Evolutionary conservation across 1,140 invertebrate genomes (phyloP), one percentile per base, ranked within the genome.

Genomic region (Bombus vancouverensis): DNA sequence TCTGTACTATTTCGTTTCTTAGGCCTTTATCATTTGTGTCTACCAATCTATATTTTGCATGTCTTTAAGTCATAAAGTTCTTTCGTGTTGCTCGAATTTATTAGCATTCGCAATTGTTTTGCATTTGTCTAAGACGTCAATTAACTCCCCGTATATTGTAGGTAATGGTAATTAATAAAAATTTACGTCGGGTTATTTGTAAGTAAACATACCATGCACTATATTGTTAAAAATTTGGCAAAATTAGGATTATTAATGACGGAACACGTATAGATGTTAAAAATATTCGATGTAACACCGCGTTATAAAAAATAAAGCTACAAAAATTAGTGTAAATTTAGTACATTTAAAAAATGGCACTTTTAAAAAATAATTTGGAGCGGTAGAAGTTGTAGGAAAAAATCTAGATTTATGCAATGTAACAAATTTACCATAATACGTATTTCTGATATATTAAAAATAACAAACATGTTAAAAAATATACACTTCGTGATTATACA

Each of bases 1-100:
- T 78, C 42, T 53, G 44, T n/a, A 59, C 65, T 53, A 68, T 68
- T 57, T 10, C 28, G 18, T 83, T 37, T 39, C 53, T 80, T 66
- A 71, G 39, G 42, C 62, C 81, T 53, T 34, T 22, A 47, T 79
- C 66, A 15, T 28, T 68, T 34, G 18, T 34, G 3, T 37, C 39
- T 79, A 37, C 5, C 42, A 12, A 65, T 34, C 39, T 44, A 66
- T 79, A 34, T 78, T 22, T 44, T 22, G 3, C 3, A 25, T 37
- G 10, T 22, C 32, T 66, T 66, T 34, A 18, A 34, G 65, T 66
- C 6, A 18, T 32, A 3, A 25, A 34, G 34, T 74, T n/a, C 8
- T 15, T 12, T 34, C 18, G 12, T 8, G n/a, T 34, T 57, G 3
- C 12, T 25, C 10, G 8, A 32, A 42, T 65, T 53, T 53, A 53